Percentiles rank a stretch among this genome's conserved stretches.
Conservation (phyloP, 2,888 invertebrate genomes). For the Clistopyga incitator region DNA sequence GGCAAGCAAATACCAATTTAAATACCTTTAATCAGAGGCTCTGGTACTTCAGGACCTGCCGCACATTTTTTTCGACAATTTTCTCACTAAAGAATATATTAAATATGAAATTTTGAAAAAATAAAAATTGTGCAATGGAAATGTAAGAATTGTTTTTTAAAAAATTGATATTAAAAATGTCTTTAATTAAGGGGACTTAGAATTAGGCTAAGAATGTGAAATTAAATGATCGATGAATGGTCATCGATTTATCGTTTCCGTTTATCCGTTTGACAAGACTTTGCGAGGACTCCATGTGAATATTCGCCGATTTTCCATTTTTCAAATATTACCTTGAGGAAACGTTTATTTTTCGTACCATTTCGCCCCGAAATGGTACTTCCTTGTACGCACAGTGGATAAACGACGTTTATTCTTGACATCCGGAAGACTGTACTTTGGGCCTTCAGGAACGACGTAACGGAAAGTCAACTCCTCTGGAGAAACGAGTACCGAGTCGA, state of each 20-base stretch:
- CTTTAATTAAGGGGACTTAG: too few relatives aligned
- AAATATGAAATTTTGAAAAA: too few relatives aligned
- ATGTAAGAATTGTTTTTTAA: too few relatives aligned
- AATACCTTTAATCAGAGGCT: too few relatives aligned
- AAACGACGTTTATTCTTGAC: slow-evolving; percentile 13
- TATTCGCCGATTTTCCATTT: background rate
- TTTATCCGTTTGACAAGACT: background rate
- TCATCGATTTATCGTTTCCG: background rate
- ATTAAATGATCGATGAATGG: too few relatives aligned
- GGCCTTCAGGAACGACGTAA: slow-evolving; percentile 25
- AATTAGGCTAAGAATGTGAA: too few relatives aligned
- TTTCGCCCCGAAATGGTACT: slow-evolving; percentile 1
- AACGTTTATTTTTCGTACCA: background rate
- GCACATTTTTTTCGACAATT: too few relatives aligned
- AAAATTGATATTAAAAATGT: too few relatives aligned
- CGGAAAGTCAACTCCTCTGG: slow-evolving; percentile 39
- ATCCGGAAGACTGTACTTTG: background rate
- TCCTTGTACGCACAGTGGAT: background rate
- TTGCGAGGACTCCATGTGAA: background rate
- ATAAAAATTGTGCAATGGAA: too few relatives aligned
- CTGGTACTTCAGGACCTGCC: too few relatives aligned
- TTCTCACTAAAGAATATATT: too few relatives aligned
- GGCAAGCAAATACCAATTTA: background rate
- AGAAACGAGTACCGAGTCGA: slow-evolving; percentile 5
- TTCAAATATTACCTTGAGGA: background rate